phyloP scores from a whole-genome alignment of 1,140 invertebrate genomes.

The Thaumatotibia leucotreta region DNA sequence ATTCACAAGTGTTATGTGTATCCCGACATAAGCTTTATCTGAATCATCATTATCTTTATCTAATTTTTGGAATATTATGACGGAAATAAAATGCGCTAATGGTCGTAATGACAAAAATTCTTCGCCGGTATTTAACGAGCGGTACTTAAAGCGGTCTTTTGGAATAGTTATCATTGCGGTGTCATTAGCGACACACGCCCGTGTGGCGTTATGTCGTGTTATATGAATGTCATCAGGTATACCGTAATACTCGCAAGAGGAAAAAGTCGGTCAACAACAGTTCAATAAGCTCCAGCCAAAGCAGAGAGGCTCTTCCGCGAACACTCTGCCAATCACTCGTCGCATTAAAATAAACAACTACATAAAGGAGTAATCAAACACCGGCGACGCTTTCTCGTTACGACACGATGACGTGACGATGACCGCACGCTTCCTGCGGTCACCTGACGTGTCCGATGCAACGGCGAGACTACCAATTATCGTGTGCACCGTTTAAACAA shows the following conservation, averaged over 20 bases:
- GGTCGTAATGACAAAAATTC: no score
- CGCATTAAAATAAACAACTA: background rate
- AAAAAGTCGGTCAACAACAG: background rate
- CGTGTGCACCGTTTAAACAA: no score
- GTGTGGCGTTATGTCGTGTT: background rate
- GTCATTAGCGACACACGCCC: background rate
- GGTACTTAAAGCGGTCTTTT: background rate
- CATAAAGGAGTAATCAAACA: background rate
- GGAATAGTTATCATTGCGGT: background rate
- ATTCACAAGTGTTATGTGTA: no score
- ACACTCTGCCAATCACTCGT: background rate
- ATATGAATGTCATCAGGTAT: background rate
- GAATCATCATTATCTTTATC: no score
- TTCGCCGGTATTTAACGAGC: background rate
- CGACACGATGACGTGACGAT: no score
- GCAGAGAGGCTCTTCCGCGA: background rate
- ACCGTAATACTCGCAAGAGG: background rate
- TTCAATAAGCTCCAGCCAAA: no score
- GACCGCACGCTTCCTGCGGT: background rate
- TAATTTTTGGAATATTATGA: no score
- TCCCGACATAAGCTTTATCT: no score
- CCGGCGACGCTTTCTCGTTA: background rate
- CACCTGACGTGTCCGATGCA: no score
- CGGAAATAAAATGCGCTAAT: no score
- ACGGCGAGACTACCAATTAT: no score